These are phyloP conservation scores for Rhinolophus ferrumequinum DNA, from an alignment of 2,113 vertebrate species.

Conservation along the genomic window DNA sequence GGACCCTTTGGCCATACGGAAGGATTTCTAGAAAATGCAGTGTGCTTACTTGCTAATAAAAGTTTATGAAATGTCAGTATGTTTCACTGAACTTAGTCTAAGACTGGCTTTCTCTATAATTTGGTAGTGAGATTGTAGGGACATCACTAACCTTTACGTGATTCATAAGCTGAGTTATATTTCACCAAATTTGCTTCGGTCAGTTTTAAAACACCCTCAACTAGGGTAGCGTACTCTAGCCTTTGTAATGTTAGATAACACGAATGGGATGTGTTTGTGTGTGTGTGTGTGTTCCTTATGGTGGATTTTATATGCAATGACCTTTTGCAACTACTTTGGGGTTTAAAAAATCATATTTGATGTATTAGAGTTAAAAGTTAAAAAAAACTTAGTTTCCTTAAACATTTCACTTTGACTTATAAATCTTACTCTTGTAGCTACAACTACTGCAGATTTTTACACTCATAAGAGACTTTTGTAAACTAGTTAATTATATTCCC, in stretches of 20 bases:
- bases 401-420: neutral
- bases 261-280: neutral
- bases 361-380: neutral
- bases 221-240: neutral
- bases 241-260: neutral
- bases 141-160: neutral
- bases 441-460: neutral
- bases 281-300: neutral
- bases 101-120: neutral
- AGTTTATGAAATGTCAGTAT: neutral
- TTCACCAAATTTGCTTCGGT: neutral
- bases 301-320: neutral
- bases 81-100: neutral
- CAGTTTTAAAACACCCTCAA: neutral
- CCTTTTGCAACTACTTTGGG: neutral
- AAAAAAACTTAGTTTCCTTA: neutral
- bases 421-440: neutral
- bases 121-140: neutral
- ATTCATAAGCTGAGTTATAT: neutral
- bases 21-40: neutral
- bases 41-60: neutral
- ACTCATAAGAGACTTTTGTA: neutral
- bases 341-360: neutral
- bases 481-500: neutral
- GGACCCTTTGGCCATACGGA: neutral